phyloP scores from a whole-genome alignment of 2,888 invertebrate species.

The Rhamphomyia laevipes region DNA sequence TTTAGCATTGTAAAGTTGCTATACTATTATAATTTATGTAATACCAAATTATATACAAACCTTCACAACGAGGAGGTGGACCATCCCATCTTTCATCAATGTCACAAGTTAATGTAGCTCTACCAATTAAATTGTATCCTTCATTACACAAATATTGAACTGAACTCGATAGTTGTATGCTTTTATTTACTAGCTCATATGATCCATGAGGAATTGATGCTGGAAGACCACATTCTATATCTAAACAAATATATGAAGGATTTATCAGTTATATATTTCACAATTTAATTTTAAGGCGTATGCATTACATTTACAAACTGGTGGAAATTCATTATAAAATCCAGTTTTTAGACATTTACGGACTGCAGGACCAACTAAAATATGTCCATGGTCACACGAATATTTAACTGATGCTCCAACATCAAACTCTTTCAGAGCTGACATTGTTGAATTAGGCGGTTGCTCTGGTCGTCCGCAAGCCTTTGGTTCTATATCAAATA shows the following conservation, averaged over 20 bases:
- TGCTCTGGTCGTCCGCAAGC: conserved; percentile 87
- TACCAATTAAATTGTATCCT: conserved; percentile 76
- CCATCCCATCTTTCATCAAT: conserved; percentile 90
- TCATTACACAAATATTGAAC: conserved; percentile 74
- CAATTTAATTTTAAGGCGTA: background rate
- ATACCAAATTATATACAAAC: conserved; percentile 39
- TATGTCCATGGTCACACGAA: conserved; percentile 72
- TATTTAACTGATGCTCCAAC: conserved; percentile 79
- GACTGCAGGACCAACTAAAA: conserved; percentile 72
- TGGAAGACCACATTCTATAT: conserved; percentile 80
- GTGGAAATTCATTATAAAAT: conserved; percentile 87
- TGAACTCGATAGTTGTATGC: conserved; percentile 74
- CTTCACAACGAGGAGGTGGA: conserved; percentile 79
- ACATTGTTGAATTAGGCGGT: conserved; percentile 85
- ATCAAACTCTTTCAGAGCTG: conserved; percentile 57
- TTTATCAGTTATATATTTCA: background rate
- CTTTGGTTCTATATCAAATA: conserved; percentile 55
- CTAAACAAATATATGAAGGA: conserved; percentile 37
- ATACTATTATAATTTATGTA: no score
- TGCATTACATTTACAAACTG: conserved; percentile 82
- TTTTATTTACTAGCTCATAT: conserved; percentile 70
- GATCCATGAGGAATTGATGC: conserved; percentile 74
- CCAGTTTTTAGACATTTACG: conserved; percentile 82
- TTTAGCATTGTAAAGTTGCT: no score
- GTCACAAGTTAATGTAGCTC: conserved; percentile 75